A percentile compares a stretch with the other conserved stretches of the same genome.
phyloP scores from a whole-genome alignment of 2,113 vertebrate species.

The Lynx canadensis region DNA sequence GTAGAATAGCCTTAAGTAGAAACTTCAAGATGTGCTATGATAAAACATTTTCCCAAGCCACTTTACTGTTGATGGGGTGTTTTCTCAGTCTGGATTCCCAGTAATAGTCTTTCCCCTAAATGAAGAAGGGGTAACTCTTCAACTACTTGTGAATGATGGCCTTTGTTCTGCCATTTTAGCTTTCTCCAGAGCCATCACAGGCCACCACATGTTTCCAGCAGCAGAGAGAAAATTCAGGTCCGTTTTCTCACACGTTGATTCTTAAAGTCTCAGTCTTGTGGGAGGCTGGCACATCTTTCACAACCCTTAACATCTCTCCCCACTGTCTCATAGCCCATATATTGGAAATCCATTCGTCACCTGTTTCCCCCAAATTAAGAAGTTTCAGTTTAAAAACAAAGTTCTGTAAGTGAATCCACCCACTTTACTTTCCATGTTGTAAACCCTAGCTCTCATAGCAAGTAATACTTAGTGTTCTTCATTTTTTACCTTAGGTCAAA shows the following conservation, averaged over 20 bases:
- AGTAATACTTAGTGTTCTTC: not conserved
- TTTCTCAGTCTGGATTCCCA: slow-evolving; percentile 33
- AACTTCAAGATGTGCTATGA: slow-evolving; percentile 53
- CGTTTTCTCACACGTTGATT: slow-evolving; percentile 56
- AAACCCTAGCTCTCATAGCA: not conserved
- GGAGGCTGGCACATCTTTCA: not conserved
- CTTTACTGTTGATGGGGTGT: not conserved
- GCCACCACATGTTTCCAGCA: not conserved
- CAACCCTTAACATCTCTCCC: not conserved
- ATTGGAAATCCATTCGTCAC: slow-evolving; percentile 11
- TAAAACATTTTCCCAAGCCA: slow-evolving; percentile 45
- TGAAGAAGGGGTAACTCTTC: not conserved
- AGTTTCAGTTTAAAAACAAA: slow-evolving; percentile 17
- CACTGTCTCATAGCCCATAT: not conserved
- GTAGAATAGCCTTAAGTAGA: slow-evolving; percentile 63
- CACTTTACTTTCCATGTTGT: not conserved
- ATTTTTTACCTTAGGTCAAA: not conserved
- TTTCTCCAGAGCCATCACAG: slow-evolving; percentile 19
- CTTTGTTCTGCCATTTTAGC: slow-evolving; percentile 3
- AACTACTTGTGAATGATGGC: not conserved
- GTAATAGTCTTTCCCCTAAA: not conserved
- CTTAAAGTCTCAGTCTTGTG: not conserved
- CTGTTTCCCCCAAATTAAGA: slow-evolving; percentile 27
- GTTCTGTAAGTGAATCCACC: not conserved
- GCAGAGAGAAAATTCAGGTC: slow-evolving; percentile 50